Conservation (phyloP, 2,888 invertebrate genomes). For the Ferdinandea cuprea region DNA sequence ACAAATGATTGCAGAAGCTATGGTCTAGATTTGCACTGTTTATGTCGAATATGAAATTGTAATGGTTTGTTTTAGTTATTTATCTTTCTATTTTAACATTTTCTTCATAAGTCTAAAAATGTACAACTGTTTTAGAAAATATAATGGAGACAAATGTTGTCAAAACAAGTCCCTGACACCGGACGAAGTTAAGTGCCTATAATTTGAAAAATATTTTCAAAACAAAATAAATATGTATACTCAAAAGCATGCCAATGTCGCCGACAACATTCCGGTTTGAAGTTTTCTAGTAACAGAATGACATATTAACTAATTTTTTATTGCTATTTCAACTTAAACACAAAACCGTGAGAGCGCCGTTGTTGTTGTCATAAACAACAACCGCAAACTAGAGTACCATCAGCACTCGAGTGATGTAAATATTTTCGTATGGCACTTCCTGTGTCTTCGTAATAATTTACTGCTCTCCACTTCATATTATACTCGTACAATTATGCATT, state of each 20-base stretch:
- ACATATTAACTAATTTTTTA: constrained; percentile 27
- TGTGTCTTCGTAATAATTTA: constrained; percentile 24
- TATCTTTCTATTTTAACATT: no score
- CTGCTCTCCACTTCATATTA: not conserved
- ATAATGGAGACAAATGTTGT: not conserved
- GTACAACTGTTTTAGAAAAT: no score
- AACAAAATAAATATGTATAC: not conserved
- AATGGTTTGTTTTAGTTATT: no score
- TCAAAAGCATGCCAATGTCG: not conserved
- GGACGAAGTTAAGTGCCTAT: not conserved
- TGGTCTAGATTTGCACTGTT: no score
- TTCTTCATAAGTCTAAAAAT: no score
- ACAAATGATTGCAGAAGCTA: no score
- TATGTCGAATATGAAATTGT: no score
- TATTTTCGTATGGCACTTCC: constrained; percentile 43
- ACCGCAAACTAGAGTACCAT: not conserved
- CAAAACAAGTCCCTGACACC: not conserved
- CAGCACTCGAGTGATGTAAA: constrained; percentile 7
- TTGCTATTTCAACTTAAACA: constrained; percentile 31
- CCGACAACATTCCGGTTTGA: not conserved
- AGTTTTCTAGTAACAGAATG: not conserved
- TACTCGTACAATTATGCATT: not conserved
- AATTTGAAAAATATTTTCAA: not conserved
- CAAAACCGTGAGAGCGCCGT: constrained; percentile 5
- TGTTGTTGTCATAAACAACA: constrained; percentile 12